Conservation (phyloP, 2,888 invertebrate genomes). For the Catocala nupta region DNA sequence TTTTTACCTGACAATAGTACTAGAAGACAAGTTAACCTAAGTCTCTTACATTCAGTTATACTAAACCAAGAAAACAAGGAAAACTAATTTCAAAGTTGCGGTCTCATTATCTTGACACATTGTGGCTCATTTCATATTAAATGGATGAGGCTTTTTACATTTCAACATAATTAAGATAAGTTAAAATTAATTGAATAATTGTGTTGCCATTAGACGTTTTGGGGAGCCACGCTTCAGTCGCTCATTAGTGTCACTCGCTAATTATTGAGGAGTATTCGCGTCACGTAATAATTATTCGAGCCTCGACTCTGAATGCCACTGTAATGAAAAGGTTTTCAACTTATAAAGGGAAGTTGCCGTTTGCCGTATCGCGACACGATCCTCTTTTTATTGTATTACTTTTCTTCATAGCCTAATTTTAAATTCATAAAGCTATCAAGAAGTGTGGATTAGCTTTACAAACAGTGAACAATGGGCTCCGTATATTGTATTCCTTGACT, state of each 20-base stretch:
- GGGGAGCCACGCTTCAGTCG: conserved; percentile 25
- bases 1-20: too few species aligned
- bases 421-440: conserved; percentile 49
- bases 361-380: conserved; percentile 32
- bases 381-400: conserved; percentile 35
- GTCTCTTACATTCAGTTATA: too few species aligned
- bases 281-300: conserved; percentile 58
- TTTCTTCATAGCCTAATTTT: conserved; percentile 42
- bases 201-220: conserved; percentile 36
- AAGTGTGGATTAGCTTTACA: conserved; percentile 38
- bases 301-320: conserved; percentile 45
- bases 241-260: conserved; percentile 52
- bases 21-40: too few species aligned
- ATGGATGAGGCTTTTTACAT: conserved; percentile 27
- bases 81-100: conserved; percentile 8
- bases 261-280: conserved; percentile 53
- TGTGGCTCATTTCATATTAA: conserved; percentile 1
- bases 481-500: conserved; percentile 15
- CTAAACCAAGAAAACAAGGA: too few species aligned
- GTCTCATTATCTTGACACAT: not conserved
- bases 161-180: conserved; percentile 37
- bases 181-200: conserved; percentile 44
- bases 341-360: conserved; percentile 39
- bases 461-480: conserved; percentile 34
- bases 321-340: conserved; percentile 58